Percentiles rank a stretch among this genome's conserved stretches.
These are phyloP conservation scores for Spea hammondii DNA, from an alignment of 2,797 vertebrate genomes.

Conservation along the genomic window DNA sequence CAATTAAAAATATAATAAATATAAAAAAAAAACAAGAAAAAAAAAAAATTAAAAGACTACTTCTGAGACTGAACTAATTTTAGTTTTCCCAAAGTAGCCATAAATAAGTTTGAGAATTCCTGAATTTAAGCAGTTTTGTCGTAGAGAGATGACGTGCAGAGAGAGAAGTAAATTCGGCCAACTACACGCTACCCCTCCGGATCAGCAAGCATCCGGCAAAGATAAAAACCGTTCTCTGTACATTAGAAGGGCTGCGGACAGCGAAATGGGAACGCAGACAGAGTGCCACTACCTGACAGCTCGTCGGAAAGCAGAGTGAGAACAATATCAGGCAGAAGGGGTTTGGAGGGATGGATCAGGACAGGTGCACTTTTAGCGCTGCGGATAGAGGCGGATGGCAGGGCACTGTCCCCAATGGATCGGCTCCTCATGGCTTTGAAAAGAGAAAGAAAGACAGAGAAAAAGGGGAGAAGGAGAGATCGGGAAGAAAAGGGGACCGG, in stretches of 20 bases:
- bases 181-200: slow-evolving; percentile 2
- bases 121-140: slow-evolving; percentile 7
- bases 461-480: slow-evolving; percentile 78
- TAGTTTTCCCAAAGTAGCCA: too few relatives aligned
- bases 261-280: slow-evolving; percentile 72
- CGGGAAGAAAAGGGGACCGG: slow-evolving; percentile 74
- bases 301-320: slow-evolving; percentile 99
- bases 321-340: slow-evolving; percentile 95
- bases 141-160: slow-evolving; percentile 19
- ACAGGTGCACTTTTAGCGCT: slow-evolving; percentile 99
- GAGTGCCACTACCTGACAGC: slow-evolving; percentile 98
- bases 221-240: not conserved
- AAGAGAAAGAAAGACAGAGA: slow-evolving; percentile 62
- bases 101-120: slow-evolving; percentile 27
- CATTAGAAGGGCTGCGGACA: slow-evolving; percentile 41
- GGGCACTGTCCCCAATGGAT: slow-evolving; percentile 99
- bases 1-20: too few relatives aligned
- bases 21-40: too few relatives aligned
- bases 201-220: not conserved
- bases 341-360: slow-evolving; percentile 98
- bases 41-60: too few relatives aligned
- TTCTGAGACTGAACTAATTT: too few relatives aligned
- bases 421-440: slow-evolving; percentile 98
- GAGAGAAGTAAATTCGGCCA: not conserved
- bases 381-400: slow-evolving; percentile 99